Evolutionary conservation across 92 coral and sea anemone genomes (phyloP).

Genomic region (Ricordea florida): DNA sequence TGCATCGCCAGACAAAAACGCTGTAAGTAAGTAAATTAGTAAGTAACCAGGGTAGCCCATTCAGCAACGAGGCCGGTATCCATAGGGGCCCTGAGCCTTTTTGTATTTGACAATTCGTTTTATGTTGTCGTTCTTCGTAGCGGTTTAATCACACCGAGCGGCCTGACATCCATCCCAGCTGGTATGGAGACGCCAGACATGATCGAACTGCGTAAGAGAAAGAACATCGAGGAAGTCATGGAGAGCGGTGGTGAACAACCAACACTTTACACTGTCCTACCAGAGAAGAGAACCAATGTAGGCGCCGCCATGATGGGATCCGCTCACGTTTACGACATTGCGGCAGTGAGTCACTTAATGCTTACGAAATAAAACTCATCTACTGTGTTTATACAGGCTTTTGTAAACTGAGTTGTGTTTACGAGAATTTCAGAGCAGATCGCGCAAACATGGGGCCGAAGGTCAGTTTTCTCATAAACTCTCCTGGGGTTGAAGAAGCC

Average conservation of each 20-base stretch:
- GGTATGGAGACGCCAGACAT: conserved; percentile 99
- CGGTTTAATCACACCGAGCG: conserved; percentile 98
- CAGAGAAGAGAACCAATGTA: conserved; percentile 87
- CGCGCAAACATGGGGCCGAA: no score
- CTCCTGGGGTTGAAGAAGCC: no score
- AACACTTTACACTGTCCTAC: conserved; percentile 92
- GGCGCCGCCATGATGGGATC: conserved; percentile 99
- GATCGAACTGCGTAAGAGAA: conserved; percentile 95
- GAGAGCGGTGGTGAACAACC: conserved; percentile 94
- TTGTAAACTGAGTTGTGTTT: no score
- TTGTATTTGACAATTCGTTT: not conserved
- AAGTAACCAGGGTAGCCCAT: no score
- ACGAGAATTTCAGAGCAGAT: no score
- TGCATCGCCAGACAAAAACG: not conserved
- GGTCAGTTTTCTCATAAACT: no score
- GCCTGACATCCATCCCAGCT: conserved; percentile 97
- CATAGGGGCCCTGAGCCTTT: no score
- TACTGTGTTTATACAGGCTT: no score
- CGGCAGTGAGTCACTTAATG: conserved; percentile 73
- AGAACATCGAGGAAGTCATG: conserved; percentile 96
- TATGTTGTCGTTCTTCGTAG: conserved; percentile 16
- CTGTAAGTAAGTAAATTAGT: no score
- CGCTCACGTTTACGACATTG: conserved; percentile 91
- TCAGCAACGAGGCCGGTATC: no score
- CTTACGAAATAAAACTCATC: no score